Evolutionary conservation across 2,888 invertebrate species (phyloP), one percentile per base, ranked within the genome.

Genomic region (Drosophila kambysellisi): DNA sequence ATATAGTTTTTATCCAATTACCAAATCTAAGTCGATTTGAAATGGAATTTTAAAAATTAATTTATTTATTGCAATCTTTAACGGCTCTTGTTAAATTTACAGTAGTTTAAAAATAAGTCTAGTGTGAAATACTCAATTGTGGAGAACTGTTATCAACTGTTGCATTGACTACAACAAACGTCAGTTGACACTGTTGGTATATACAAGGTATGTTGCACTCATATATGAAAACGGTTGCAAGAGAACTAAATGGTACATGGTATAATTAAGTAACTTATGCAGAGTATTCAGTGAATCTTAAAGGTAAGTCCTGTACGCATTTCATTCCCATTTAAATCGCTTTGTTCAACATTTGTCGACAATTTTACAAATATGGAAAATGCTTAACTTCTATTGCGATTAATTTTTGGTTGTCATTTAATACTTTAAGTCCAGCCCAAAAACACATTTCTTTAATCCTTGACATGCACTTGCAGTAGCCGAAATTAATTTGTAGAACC

Each of bases 401-500:
- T 25, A 25, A 25, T 15, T 25, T 46, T 20, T 20, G 20, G 20
- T 29, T 4, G 6, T 17, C 9, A 50, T 50, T 17, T 29, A 15
- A 37, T 51, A 53, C 54, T 17, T 60, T 37, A 61, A 75, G 11
- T 39, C 52, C 11, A 12, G 32, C 12, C 54, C 51, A 57, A 66
- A 56, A 43, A 4, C 32, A 50, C 43, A 33, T 39, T 50, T 51
- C 1, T 43, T 17, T 71, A 76, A 76, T 67, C 67, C 71, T 60
- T 70, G 71, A 67, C 76, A 76, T 76, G 54, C 60, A 63, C 46
- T 63, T 66, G 65, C 62, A 70, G 57, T 71, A 32, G 59, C 51
- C 43, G 52, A 64, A 67, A 71, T 59, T 59, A 76, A 76, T 76
- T 76, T 76, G 60, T 60, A 39, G 46, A 52, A 52, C 20, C 52